phyloP scores from a whole-genome alignment of 2,797 vertebrate species.

The Tympanoctomys barrerae region DNA sequence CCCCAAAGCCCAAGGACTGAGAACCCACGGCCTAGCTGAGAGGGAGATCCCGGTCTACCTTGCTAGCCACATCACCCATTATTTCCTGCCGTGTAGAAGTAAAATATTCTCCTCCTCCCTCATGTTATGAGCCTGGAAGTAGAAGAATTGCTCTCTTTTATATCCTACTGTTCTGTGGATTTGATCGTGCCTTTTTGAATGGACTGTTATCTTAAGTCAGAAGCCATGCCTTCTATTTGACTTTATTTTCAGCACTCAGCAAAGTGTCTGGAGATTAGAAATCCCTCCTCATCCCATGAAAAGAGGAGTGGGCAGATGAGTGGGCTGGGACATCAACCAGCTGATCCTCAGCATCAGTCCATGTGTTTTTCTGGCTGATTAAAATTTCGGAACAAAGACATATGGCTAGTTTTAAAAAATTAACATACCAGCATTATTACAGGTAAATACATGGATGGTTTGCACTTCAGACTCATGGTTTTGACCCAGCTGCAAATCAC shows the following conservation, averaged over 20 bases:
- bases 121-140: not conserved
- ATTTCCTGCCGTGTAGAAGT: not conserved
- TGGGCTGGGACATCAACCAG: not conserved
- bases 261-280: not conserved
- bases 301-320: not conserved
- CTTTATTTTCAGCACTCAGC: constrained; percentile 9
- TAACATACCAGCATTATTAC: not conserved
- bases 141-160: not conserved
- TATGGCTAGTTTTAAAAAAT: not conserved
- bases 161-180: not conserved
- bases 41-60: not conserved
- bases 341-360: not conserved
- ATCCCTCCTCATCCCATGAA: not conserved
- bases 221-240: not conserved
- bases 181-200: not conserved
- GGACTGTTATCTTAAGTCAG: not conserved
- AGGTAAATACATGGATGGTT: not conserved
- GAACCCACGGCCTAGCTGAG: not conserved
- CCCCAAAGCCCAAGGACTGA: not conserved
- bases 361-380: not conserved
- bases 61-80: not conserved
- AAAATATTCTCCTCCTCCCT: not conserved
- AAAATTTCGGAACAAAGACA: constrained; percentile 27
- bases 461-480: not conserved
- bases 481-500: not conserved